These are phyloP conservation scores for Osmerus eperlanus DNA, from an alignment of 2,113 vertebrate species.

Conservation along the genomic window DNA sequence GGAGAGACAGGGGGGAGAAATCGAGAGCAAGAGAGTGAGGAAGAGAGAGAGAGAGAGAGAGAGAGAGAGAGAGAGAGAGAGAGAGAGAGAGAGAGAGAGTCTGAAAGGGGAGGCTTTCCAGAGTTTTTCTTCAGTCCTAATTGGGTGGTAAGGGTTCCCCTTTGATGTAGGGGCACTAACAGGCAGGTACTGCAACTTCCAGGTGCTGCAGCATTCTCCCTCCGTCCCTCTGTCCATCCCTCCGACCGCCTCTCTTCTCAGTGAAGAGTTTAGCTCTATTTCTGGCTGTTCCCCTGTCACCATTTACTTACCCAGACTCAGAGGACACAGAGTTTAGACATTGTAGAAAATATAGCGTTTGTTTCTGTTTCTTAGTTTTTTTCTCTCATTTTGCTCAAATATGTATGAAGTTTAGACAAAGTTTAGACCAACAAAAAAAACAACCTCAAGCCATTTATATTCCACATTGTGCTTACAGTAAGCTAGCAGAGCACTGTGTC, in stretches of 20 bases:
- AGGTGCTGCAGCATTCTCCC: neutral
- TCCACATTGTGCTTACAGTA: neutral
- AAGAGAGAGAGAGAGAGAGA: conserved; percentile 20
- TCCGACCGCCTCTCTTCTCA: neutral
- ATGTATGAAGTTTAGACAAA: neutral
- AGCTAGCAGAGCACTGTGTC: neutral
- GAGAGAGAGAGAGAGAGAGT: conserved; percentile 3
- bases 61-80: conserved; percentile 28
- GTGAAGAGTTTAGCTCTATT: no score
- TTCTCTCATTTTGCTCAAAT: no score
- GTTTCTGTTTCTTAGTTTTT: no score
- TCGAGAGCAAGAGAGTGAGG: conserved; percentile 1
- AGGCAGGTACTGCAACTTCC: conserved; percentile 28
- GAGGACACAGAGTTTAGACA: no score
- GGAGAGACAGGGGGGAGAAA: neutral
- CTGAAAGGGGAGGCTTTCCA: conserved; percentile 30
- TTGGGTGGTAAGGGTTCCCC: conserved; percentile 35
- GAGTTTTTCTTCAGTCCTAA: conserved; percentile 46
- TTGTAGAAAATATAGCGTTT: no score
- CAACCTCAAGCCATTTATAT: neutral
- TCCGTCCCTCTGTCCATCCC: neutral
- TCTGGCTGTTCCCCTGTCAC: no score
- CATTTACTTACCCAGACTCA: no score
- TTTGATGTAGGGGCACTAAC: conserved; percentile 28
- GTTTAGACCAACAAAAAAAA: neutral